Evolutionary conservation across 2,113 vertebrate genomes (phyloP).

Genomic region (Serinus canaria): DNA sequence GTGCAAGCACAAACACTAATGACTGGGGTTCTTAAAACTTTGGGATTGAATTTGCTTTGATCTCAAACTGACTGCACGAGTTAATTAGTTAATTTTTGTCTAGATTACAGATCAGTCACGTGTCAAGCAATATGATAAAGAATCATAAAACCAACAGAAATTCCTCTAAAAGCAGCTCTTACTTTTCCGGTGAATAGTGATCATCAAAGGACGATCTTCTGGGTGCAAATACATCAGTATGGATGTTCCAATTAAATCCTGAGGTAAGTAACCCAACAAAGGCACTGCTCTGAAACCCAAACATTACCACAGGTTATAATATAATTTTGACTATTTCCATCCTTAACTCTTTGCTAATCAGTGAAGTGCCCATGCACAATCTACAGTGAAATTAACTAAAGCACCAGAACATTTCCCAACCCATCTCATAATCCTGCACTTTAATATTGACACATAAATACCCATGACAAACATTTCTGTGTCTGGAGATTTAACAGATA

Average conservation of each 20-base stretch:
- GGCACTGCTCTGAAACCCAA: constrained; percentile 82
- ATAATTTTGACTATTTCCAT: neutral
- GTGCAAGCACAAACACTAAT: neutral
- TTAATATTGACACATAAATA: neutral
- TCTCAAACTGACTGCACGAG: neutral
- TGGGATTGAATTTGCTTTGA: neutral
- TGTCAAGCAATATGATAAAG: neutral
- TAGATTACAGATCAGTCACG: neutral
- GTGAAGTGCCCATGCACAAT: neutral
- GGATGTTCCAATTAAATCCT: constrained; percentile 87
- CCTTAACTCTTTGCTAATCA: neutral
- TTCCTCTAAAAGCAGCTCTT: neutral
- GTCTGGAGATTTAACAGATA: neutral
- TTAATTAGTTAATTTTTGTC: neutral
- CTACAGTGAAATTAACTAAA: neutral
- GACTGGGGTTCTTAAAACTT: neutral
- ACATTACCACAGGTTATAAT: neutral
- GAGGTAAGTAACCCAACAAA: constrained; percentile 90
- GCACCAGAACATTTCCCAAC: neutral
- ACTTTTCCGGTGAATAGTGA: constrained; percentile 87
- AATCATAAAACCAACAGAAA: neutral
- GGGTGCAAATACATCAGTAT: constrained; percentile 84
- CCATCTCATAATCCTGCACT: neutral
- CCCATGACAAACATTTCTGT: neutral
- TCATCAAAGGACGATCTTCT: constrained; percentile 83